Evolutionary conservation across 1,140 invertebrate species (phyloP), one percentile per base, ranked within the genome.

Genomic region (Drosophila prosaltans): DNA sequence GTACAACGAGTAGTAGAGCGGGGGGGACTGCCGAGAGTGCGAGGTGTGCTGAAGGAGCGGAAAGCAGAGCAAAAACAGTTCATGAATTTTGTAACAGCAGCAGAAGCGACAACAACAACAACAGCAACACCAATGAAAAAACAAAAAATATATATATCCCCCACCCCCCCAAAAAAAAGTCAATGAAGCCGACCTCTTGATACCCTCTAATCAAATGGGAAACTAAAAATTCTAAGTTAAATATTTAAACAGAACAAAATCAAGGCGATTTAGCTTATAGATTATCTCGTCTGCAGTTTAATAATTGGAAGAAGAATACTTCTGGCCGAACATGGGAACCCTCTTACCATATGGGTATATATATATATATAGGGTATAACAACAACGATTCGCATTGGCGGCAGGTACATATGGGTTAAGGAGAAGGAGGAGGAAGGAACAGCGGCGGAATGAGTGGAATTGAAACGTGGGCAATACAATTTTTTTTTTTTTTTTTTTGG

Each of bases 31-130:
- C 43, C 39, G 64, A 36, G 64, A 45, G 58, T 75, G 73, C 43
- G 66, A 62, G 45, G 30, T 72, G 28, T 26, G 28, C 2, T 11
- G 26, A 40, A 32, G 36, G 11, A 30, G 54, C 64, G 45, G 28
- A 48, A 58, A 54, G 39, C 58, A 59, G 40, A 67, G 78, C 69
- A 85, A 81, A 85, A 85, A 86, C 82, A 85, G 82, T 85, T 86
- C 82, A 85, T 85, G 82, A 86, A 86, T 86, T 88, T 86, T 82
- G 80, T 82, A 86, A 76, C 82, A 88, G 83, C 79, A 69, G 61
- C 72, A 63, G 81, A 74, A 85, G 81, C 75, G 81, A 85, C 81
- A 81, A 80, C 84, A 85, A 84, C 80, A 83, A 84, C 81, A 80
- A 64, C 76, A 81, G 63, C 57, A 61, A 74, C 40, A 74, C 65